Evolutionary conservation across 2,113 vertebrate genomes (phyloP).

Genomic region (Salminus brasiliensis): DNA sequence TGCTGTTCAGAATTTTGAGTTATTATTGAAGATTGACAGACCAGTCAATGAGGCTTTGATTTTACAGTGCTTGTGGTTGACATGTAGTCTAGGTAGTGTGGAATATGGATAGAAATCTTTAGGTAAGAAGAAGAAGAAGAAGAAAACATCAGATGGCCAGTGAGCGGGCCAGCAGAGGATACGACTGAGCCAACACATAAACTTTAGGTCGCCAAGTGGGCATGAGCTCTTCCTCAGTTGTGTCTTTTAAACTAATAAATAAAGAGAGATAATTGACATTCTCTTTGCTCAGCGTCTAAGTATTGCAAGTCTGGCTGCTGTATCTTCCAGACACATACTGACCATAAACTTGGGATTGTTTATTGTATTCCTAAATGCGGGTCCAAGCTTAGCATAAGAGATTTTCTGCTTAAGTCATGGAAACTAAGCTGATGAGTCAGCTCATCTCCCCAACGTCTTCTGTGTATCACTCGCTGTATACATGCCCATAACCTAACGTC

Average conservation of each 20-base stretch:
- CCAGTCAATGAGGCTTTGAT: background rate
- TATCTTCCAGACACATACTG: background rate
- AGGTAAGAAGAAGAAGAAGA: slow-evolving; percentile 18
- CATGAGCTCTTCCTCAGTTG: background rate
- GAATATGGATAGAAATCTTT: slow-evolving; percentile 22
- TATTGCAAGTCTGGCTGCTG: background rate
- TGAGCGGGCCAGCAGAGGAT: slow-evolving; percentile 10
- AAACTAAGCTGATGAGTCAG: slow-evolving; percentile 46
- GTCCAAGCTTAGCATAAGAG: slow-evolving; percentile 10
- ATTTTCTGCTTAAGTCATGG: slow-evolving; percentile 39
- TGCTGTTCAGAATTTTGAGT: background rate
- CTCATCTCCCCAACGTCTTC: slow-evolving; percentile 14
- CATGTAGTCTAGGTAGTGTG: background rate
- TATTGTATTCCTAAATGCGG: slow-evolving; percentile 11
- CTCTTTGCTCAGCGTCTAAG: background rate
- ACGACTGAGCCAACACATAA: background rate
- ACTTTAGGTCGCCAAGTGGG: background rate
- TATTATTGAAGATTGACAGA: background rate
- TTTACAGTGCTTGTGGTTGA: background rate
- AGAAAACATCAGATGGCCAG: slow-evolving; percentile 32
- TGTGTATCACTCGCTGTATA: slow-evolving; percentile 20
- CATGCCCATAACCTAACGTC: background rate
- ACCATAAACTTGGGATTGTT: slow-evolving; percentile 11
- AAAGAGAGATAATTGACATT: background rate
- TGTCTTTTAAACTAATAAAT: background rate